A percentile compares a stretch with the other conserved stretches of the same genome.
Evolutionary conservation across 2,888 invertebrate species (phyloP).

Genomic region (Drosophila ezoana): DNA sequence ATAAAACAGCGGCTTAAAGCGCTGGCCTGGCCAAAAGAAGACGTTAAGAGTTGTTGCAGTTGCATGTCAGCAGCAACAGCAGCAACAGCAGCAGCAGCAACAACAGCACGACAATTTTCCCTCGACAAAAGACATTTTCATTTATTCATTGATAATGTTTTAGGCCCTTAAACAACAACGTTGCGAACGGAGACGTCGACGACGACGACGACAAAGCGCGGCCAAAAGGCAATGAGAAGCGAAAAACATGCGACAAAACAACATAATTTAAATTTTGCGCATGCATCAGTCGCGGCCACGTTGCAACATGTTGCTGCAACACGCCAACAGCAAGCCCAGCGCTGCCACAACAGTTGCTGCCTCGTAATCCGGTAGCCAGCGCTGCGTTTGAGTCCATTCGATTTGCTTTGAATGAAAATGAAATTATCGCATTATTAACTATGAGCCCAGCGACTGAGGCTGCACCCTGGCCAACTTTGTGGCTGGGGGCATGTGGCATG

Average conservation of each 20-base stretch:
- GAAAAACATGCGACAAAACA: conserved; percentile 82
- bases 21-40: conserved; percentile 71
- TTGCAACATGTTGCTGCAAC: conserved; percentile 79
- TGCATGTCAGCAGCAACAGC: conserved; percentile 59
- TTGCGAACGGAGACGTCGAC: conserved; percentile 25
- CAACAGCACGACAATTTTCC: conserved; percentile 66
- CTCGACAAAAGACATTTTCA: conserved; percentile 81
- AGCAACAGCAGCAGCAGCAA: conserved; percentile 48
- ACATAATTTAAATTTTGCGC: conserved; percentile 83
- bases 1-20: conserved; percentile 80
- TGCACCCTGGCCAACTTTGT: conserved; percentile 13
- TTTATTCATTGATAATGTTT: conserved; percentile 82
- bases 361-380: conserved; percentile 73
- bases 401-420: conserved; percentile 81
- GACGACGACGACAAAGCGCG: conserved; percentile 56
- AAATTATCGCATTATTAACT: conserved; percentile 82
- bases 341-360: conserved; percentile 9
- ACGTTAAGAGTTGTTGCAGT: conserved; percentile 71
- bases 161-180: conserved; percentile 45
- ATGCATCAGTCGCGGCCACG: conserved; percentile 57
- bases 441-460: conserved; percentile 37
- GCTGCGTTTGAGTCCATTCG: conserved; percentile 58
- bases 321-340: conserved; percentile 55
- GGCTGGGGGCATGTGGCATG: neutral
- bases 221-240: conserved; percentile 51